These are phyloP conservation scores for zebrafish (Danio rerio) DNA, from an alignment of 2,113 vertebrate species.

Conservation along the genomic window DNA sequence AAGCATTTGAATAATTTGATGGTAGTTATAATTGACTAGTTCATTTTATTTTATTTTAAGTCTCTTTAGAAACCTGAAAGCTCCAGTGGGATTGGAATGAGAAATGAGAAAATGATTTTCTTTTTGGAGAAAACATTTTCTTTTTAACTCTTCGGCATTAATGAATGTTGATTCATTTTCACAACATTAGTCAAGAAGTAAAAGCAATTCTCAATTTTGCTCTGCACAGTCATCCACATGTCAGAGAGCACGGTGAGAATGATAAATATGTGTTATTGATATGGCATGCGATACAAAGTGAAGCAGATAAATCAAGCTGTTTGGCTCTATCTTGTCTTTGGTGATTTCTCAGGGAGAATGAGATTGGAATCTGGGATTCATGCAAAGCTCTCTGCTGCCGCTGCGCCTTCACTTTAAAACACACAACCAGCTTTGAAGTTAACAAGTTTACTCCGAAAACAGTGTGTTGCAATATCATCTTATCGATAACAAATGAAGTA, in stretches of 20 bases:
- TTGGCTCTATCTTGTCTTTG: conserved; percentile 15
- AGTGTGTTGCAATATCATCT: neutral
- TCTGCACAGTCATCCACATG: neutral
- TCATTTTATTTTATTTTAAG: neutral
- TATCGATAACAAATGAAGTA: conserved; percentile 1
- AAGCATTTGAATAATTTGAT: neutral
- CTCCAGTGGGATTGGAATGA: neutral
- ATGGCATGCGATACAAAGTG: neutral
- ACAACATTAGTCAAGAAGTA: neutral
- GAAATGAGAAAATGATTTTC: neutral
- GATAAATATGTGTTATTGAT: neutral
- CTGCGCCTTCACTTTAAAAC: conserved; percentile 28
- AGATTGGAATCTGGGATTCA: conserved; percentile 26
- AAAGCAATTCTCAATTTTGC: neutral
- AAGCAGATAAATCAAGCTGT: neutral
- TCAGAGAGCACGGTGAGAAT: neutral
- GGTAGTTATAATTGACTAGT: no score
- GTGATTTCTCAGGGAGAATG: conserved; percentile 6
- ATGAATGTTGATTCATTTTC: neutral
- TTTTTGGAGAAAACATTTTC: neutral
- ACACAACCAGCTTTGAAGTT: conserved; percentile 5
- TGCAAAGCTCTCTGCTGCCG: conserved; percentile 5
- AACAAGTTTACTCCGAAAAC: conserved; percentile 12
- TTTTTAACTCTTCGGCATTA: neutral
- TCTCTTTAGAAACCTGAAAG: neutral